These are phyloP conservation scores for Forbesichthys agassizii DNA, from an alignment of 2,113 vertebrate species.

Conservation along the genomic window DNA sequence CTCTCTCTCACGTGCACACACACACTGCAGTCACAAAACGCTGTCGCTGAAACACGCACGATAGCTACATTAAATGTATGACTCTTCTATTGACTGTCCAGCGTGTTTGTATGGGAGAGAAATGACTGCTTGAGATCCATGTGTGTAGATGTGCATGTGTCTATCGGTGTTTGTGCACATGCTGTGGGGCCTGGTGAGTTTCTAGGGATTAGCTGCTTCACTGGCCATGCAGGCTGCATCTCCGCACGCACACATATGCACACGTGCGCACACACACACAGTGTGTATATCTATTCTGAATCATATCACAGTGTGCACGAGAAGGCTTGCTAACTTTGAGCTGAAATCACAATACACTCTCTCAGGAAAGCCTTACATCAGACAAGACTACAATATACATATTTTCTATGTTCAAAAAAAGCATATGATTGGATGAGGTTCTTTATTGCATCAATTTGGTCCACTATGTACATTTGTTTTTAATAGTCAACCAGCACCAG, in stretches of 20 bases:
- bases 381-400: too few species aligned
- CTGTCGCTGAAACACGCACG: not conserved
- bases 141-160: not conserved
- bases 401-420: too few species aligned
- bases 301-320: not conserved
- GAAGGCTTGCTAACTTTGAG: too few species aligned
- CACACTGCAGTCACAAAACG: not conserved
- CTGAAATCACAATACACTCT: too few species aligned
- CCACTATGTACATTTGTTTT: too few species aligned
- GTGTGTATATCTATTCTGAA: not conserved
- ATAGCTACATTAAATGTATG: not conserved
- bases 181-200: conserved; percentile 49
- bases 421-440: too few species aligned
- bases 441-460: too few species aligned
- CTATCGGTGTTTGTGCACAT: conserved; percentile 2
- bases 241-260: not conserved
- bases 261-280: not conserved
- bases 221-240: conserved; percentile 51
- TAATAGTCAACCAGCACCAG: too few species aligned
- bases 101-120: not conserved
- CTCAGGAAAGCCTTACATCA: too few species aligned
- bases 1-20: not conserved
- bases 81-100: not conserved
- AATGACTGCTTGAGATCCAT: not conserved
- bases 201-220: conserved; percentile 58